phyloP scores from a whole-genome alignment of 2,888 invertebrate genomes.

The Eupeodes luniger region DNA sequence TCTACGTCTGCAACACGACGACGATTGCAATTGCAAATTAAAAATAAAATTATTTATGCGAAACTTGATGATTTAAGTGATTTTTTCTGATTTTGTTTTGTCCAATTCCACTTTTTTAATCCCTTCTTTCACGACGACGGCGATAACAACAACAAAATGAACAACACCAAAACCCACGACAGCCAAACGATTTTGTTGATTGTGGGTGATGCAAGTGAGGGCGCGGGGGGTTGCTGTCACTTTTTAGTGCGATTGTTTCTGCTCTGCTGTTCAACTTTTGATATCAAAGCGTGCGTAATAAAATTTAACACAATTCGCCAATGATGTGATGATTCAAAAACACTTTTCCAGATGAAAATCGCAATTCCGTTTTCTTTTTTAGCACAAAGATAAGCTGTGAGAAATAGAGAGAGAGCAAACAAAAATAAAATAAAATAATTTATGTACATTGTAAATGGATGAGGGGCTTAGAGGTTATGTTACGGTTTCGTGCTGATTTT shows the following conservation, averaged over 20 bases:
- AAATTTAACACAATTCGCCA: constrained; percentile 33
- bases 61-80: constrained; percentile 55
- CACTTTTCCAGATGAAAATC: constrained; percentile 55
- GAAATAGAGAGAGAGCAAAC: neutral
- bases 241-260: constrained; percentile 7
- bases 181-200: constrained; percentile 45
- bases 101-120: constrained; percentile 56
- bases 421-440: constrained; percentile 15
- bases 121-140: constrained; percentile 27
- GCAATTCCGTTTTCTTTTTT: constrained; percentile 20
- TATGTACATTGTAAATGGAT: constrained; percentile 14
- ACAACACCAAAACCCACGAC: constrained; percentile 46
- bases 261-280: constrained; percentile 13
- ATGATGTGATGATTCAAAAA: constrained; percentile 29
- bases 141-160: neutral
- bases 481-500: neutral
- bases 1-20: constrained; percentile 11
- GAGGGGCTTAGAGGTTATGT: constrained; percentile 50
- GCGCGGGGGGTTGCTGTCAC: constrained; percentile 3
- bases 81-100: constrained; percentile 34
- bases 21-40: constrained; percentile 44
- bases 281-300: constrained; percentile 55
- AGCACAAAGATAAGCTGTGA: constrained; percentile 51
- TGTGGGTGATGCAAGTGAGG: constrained; percentile 1
- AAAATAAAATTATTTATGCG: constrained; percentile 43